These are phyloP conservation scores for Encarsia formosa DNA, from an alignment of 2,888 invertebrate species.

Conservation along the genomic window DNA sequence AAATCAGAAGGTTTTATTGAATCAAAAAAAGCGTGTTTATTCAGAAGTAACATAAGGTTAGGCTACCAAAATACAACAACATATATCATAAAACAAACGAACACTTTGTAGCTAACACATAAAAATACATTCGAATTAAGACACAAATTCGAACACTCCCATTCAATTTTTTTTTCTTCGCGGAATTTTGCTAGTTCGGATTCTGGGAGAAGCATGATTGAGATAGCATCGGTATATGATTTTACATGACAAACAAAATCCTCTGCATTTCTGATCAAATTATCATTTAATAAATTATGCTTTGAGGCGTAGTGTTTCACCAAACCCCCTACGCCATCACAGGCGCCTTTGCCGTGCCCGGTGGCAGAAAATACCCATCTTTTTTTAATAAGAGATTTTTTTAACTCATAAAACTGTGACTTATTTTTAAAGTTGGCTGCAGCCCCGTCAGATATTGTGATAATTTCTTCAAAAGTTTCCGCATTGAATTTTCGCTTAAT, in stretches of 20 bases:
- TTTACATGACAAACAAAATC: background rate
- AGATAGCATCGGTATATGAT: background rate
- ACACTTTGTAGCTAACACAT: too few relatives aligned
- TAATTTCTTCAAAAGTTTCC: background rate
- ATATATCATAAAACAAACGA: too few relatives aligned
- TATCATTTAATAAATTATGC: background rate
- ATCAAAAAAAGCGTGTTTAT: too few relatives aligned
- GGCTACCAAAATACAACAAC: too few relatives aligned
- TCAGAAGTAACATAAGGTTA: too few relatives aligned
- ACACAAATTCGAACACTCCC: too few relatives aligned
- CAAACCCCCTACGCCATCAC: conserved; percentile 7
- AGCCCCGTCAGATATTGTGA: conserved; percentile 4
- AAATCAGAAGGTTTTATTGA: too few relatives aligned
- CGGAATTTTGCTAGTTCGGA: background rate
- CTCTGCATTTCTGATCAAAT: background rate
- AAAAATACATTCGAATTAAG: too few relatives aligned
- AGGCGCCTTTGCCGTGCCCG: conserved; percentile 11
- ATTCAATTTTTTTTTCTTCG: background rate
- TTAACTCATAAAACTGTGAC: conserved; percentile 1
- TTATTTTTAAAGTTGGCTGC: conserved; percentile 9
- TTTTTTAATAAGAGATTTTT: conserved; percentile 1
- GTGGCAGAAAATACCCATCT: conserved; percentile 8
- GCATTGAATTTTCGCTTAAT: background rate
- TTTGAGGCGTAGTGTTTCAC: conserved; percentile 7
- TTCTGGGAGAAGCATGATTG: background rate